These are phyloP conservation scores for Apostichopus japonicus DNA, from an alignment of 35 echinoderm and acorn worm species.

Conservation along the genomic window DNA sequence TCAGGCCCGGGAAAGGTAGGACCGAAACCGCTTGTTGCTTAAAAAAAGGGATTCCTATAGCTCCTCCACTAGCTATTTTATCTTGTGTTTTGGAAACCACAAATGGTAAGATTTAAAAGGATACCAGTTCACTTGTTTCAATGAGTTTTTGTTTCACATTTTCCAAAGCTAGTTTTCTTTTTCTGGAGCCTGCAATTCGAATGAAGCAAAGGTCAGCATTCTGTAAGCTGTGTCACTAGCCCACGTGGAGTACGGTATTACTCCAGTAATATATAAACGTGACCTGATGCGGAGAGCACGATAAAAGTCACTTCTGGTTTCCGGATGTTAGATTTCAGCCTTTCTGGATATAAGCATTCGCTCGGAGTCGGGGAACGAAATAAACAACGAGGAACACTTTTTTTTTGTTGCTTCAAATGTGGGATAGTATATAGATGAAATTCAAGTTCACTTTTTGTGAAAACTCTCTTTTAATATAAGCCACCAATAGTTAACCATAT, in stretches of 20 bases:
- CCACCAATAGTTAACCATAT: too few species aligned
- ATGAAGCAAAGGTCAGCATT: constrained; percentile 10
- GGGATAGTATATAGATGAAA: too few species aligned
- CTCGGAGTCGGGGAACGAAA: too few species aligned
- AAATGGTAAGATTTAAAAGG: not conserved
- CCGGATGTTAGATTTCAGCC: too few species aligned
- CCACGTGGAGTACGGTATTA: not conserved
- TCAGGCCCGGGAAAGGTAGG: not conserved
- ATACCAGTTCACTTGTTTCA: not conserved
- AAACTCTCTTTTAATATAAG: too few species aligned
- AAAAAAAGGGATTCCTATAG: not conserved
- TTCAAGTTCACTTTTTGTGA: too few species aligned
- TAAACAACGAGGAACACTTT: too few species aligned
- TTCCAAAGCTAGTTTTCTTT: not conserved
- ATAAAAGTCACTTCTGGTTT: not conserved
- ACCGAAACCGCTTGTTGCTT: not conserved
- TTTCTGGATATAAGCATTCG: too few species aligned
- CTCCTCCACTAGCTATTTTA: not conserved
- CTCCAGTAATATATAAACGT: not conserved
- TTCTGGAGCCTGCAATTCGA: not conserved
- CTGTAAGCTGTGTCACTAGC: not conserved
- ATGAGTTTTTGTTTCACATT: not conserved
- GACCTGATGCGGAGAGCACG: not conserved
- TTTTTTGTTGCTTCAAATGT: too few species aligned
- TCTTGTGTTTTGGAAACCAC: not conserved